Base-by-base conservation (phyloP, 2,888 invertebrate genomes). In the Ichneumon xanthorius region DNA sequence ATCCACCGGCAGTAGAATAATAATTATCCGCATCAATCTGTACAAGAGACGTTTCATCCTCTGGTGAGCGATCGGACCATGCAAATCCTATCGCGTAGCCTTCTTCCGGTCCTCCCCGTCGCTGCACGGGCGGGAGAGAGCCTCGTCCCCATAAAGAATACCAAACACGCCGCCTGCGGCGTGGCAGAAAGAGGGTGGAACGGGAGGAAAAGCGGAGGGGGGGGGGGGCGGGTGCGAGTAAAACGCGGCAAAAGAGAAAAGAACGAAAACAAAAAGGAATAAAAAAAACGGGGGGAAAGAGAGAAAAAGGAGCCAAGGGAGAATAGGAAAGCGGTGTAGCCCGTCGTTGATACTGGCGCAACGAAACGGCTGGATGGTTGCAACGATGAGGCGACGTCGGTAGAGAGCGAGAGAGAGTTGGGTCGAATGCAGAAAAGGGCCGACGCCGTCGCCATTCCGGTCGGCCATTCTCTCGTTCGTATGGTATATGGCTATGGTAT, bases 391-490 rank as follows among this genome's bases (percentile, higher is more conserved):
- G 78, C 68, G 82, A 78, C 82, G 77, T 73, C 67, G 70, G 61
- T 76, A 85, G 63, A 63, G 50, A 48, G 40, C 40, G 65, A 26
- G 80, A 71, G 81, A 85, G 58, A 63, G 87, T 87, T 88, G 87
- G 89, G 83, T 87, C 86, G 87, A 86, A 89, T 80, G 87, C 82
- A 88, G 88, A 89, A 89, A 89, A 88, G 89, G 86, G 80, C 87
- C 87, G 80, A 79, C 85, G 79, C 73, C 65, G 63, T 65, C 80
- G 76, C 73, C 73, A 65, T 76, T 55, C 73, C 79, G 53, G 79
- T 86, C 33, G 63, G 63, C 85, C 68, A 79, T 81, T 81, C 78
- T 78, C 40, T 67, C 65, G 26, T 80, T 67, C 72, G 61, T 37
- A 78, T 75, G 70, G 68, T 73, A 73, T 76, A 33, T 40, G 65